A percentile compares a stretch with the other conserved stretches of the same genome.
Conservation (phyloP, 2,888 invertebrate species). For the Pseudeuparius sepicola region DNA sequence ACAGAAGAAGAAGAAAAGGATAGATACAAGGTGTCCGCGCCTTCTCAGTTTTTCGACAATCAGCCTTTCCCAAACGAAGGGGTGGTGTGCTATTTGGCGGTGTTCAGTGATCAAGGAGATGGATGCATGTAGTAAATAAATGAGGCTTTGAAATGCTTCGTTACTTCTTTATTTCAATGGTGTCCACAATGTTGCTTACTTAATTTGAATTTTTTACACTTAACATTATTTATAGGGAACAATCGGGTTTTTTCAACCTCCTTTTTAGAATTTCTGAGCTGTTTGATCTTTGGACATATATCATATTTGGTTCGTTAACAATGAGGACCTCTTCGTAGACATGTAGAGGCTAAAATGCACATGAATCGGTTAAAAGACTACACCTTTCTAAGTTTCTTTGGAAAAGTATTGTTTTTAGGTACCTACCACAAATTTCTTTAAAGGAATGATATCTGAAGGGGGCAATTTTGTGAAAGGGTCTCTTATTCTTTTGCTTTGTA, state of each 20-base stretch:
- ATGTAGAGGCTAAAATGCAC: conserved; percentile 20
- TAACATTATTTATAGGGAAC: too few relatives aligned
- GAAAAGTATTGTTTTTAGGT: not conserved
- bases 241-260: too few relatives aligned
- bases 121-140: too few relatives aligned
- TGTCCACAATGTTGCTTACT: too few relatives aligned
- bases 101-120: conserved; percentile 26
- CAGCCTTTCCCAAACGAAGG: conserved; percentile 27
- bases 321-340: conserved; percentile 26
- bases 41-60: conserved; percentile 23
- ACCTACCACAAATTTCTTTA: conserved; percentile 35
- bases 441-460: conserved; percentile 30
- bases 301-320: conserved; percentile 26
- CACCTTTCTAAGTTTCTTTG: conserved; percentile 9
- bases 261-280: conserved; percentile 11
- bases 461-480: conserved; percentile 35
- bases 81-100: conserved; percentile 26
- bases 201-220: too few relatives aligned
- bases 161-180: too few relatives aligned
- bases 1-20: conserved; percentile 12
- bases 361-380: too few relatives aligned
- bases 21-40: conserved; percentile 21
- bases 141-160: too few relatives aligned
- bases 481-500: conserved; percentile 36
- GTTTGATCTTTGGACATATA: conserved; percentile 17